Conservation (phyloP, 2,888 invertebrate species). For the Polyommatus iphigenia region DNA sequence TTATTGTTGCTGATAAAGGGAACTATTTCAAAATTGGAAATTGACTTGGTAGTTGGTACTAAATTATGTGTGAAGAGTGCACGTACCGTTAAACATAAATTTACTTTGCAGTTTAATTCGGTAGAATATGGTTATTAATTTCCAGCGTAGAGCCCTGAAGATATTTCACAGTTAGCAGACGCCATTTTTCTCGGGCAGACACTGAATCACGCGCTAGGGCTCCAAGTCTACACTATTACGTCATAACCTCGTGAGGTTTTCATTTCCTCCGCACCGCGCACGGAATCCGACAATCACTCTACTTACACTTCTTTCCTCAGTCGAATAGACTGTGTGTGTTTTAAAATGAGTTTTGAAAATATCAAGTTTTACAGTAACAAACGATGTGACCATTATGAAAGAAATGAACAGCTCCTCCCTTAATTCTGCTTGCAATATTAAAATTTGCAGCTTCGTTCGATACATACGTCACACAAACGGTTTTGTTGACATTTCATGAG, state of each 20-base stretch:
- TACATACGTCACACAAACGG: too few relatives aligned
- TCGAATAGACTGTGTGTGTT: conserved; percentile 2
- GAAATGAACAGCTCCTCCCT: too few relatives aligned
- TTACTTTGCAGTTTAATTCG: background rate
- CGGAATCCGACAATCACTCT: conserved; percentile 22
- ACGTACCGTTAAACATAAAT: background rate
- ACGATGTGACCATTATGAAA: background rate
- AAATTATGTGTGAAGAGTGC: background rate
- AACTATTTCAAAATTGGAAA: background rate
- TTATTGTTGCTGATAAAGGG: background rate
- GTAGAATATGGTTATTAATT: conserved; percentile 9
- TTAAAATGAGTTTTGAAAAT: background rate
- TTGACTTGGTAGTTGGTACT: background rate
- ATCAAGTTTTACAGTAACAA: background rate
- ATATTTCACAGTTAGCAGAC: conserved; percentile 19
- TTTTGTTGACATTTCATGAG: too few relatives aligned
- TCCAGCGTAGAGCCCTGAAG: conserved; percentile 4
- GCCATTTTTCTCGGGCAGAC: conserved; percentile 16
- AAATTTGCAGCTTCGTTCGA: too few relatives aligned
- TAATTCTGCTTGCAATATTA: too few relatives aligned
- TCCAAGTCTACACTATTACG: background rate
- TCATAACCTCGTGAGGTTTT: conserved; percentile 22
- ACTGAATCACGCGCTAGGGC: conserved; percentile 18
- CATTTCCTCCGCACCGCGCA: conserved; percentile 3
- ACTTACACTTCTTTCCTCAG: conserved; percentile 5